These are phyloP conservation scores for Protonemura montana DNA, from an alignment of 2,888 invertebrate genomes.

Conservation along the genomic window DNA sequence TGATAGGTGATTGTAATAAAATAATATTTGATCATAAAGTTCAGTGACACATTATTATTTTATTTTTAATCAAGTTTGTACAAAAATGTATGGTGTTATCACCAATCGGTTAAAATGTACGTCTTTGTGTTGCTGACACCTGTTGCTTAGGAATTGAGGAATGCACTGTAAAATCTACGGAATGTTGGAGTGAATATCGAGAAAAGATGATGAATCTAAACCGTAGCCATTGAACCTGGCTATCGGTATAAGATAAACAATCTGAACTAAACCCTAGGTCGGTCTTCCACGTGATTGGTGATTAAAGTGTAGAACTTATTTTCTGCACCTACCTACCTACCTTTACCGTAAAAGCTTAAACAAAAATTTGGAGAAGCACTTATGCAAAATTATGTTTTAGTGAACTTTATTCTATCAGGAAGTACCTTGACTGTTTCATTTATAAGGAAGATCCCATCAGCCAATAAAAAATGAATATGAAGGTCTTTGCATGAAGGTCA, in stretches of 20 bases:
- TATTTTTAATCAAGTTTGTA: no score
- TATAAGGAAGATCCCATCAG: not conserved
- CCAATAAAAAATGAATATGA: not conserved
- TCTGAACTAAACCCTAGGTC: no score
- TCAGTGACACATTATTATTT: no score
- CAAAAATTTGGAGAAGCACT: not conserved
- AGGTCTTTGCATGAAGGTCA: not conserved
- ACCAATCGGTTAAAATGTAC: not conserved
- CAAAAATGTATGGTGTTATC: no score
- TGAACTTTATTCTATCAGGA: constrained; percentile 12
- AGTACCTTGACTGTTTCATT: not conserved
- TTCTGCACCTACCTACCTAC: no score
- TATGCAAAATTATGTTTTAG: not conserved
- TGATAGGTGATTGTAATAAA: not conserved
- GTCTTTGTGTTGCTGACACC: not conserved
- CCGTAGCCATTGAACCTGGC: no score
- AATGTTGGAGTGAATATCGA: not conserved
- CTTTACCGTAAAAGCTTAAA: no score
- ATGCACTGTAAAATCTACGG: not conserved
- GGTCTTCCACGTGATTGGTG: no score
- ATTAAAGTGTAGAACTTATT: no score
- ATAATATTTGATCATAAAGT: no score
- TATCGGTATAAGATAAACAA: no score
- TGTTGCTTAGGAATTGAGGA: not conserved
- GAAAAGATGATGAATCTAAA: no score